phyloP scores from a whole-genome alignment of 2,113 vertebrate species.

The Corythornis madagascariensis region DNA sequence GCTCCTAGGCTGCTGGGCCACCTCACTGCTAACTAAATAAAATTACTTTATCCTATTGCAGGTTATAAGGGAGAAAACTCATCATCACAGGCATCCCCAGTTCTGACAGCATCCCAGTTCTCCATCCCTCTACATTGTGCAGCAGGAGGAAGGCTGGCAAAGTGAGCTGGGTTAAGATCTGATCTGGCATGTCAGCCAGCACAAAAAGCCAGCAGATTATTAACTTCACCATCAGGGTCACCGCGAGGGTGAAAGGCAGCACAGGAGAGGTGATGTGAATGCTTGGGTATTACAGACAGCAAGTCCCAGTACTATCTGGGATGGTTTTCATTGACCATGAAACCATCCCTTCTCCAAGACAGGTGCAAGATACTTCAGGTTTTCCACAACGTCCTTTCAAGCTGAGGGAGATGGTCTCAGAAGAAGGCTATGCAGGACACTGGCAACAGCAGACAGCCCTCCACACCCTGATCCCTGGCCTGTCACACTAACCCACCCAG shows the following conservation, averaged over 20 bases:
- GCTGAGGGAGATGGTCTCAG: not conserved
- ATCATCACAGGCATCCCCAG: not conserved
- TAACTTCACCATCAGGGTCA: not conserved
- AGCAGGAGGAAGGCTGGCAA: not conserved
- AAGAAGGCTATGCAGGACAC: not conserved
- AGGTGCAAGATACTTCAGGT: not conserved
- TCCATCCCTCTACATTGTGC: not conserved
- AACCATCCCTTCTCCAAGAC: not conserved
- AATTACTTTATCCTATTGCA: not conserved
- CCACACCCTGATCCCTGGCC: too few relatives aligned
- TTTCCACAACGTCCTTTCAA: not conserved
- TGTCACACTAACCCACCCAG: not conserved
- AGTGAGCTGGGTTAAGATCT: not conserved
- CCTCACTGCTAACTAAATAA: not conserved
- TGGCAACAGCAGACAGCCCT: not conserved
- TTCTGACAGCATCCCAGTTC: not conserved
- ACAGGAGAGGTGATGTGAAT: not conserved
- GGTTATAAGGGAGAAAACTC: not conserved
- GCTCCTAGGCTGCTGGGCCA: not conserved
- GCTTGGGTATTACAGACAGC: not conserved
- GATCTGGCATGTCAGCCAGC: not conserved
- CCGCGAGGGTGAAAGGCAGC: not conserved
- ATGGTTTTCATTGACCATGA: not conserved
- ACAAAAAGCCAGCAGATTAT: not conserved
- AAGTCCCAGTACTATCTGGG: not conserved